Base-by-base conservation (phyloP, 1,140 invertebrate genomes). In the Pseudomyrmex gracilis region DNA sequence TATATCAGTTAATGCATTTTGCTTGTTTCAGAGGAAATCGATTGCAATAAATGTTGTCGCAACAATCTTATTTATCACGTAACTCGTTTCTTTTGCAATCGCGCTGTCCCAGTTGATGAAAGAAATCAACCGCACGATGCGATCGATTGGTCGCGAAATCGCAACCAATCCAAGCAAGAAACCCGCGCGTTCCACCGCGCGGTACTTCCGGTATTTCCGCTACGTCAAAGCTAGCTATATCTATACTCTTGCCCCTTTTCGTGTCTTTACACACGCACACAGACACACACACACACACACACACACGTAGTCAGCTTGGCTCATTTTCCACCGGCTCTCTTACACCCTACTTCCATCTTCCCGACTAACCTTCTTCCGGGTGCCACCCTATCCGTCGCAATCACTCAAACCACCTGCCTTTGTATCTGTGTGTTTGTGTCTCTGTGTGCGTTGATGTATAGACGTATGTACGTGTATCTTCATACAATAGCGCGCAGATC, bases 131-230 rank as follows among this genome's bases (percentile, higher is more conserved):
- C 74, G 74, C 74, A 77, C 74, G 74, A 77, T 77, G 74, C 74
- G 74, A 77, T 77, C 74, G 74, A 77, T 77, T 77, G 74, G 15
- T 77, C 63, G 74, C 64, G 63, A 77, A 77, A 77, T 77, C 74
- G 63, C 74, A 49, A 67, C 34, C 63, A 45, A 43, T 55, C 49
- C 63, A 63, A 24, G 63, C 63, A 77, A 77, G 63, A 77, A 77
- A 77, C 8, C 49, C 61, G 49, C 24, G 61, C 61, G 71, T 74
- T 74, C 71, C 71, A 61, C 71, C 71, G 17, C 71, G 63, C 47
- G 61, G 24, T 45, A 71, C 85, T 86, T 86, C 85, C 85, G 83
- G 83, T 84, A 86, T 77, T 86, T 86, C 85, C 85, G 83, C 70
- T 86, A 82, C 82, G 85, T 86, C 82, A 86, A 76, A 86, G 58